A percentile compares a stretch with the other conserved stretches of the same genome.
Conservation (phyloP, 1,140 invertebrate species). For the Druon quercuslanigerum region DNA sequence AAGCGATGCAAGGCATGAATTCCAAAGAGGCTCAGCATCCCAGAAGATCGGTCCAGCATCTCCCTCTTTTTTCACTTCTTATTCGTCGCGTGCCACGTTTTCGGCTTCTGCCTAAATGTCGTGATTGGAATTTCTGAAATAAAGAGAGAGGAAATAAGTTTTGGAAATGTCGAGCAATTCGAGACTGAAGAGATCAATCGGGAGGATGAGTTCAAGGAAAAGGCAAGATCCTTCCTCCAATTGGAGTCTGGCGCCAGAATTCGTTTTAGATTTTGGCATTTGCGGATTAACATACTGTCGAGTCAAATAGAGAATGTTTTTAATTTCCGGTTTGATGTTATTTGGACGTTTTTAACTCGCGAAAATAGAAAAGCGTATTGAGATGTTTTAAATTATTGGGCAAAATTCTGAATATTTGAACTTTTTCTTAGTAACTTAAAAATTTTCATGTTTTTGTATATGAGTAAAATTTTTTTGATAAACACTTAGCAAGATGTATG, state of each 20-base stretch:
- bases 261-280: too few relatives aligned
- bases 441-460: too few relatives aligned
- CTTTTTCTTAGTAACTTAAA: too few relatives aligned
- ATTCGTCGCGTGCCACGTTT: constrained; percentile 10
- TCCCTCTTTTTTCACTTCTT: constrained; percentile 22
- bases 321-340: too few relatives aligned
- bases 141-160: constrained; percentile 8
- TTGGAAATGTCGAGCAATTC: not conserved
- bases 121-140: not conserved
- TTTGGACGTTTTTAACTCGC: too few relatives aligned
- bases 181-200: not conserved
- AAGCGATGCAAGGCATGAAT: constrained; percentile 14
- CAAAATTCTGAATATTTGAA: too few relatives aligned
- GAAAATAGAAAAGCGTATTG: too few relatives aligned
- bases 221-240: not conserved
- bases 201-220: not conserved
- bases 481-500: too few relatives aligned
- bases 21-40: constrained; percentile 24
- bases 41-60: constrained; percentile 8
- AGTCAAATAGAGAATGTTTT: too few relatives aligned
- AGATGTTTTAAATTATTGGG: too few relatives aligned
- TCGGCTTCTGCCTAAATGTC: not conserved
- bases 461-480: too few relatives aligned
- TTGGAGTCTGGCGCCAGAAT: constrained; percentile 1
- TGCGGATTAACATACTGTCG: too few relatives aligned